Percentiles rank a stretch among this genome's conserved stretches.
Evolutionary conservation across 1,140 invertebrate genomes (phyloP).

Genomic region (Gryon sp.): DNA sequence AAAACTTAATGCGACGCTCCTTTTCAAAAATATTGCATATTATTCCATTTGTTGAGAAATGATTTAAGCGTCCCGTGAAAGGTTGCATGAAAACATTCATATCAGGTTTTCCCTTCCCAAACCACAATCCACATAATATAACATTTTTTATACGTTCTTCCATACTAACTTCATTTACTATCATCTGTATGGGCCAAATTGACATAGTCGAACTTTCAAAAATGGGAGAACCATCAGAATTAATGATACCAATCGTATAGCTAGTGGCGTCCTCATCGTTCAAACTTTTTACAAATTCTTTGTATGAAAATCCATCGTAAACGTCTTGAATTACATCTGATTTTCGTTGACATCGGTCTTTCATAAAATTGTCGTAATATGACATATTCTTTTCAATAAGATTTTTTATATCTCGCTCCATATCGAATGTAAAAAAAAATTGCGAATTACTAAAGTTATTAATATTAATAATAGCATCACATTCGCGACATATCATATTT

Average conservation of each 20-base stretch:
- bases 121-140: conserved; percentile 19
- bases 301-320: conserved; percentile 23
- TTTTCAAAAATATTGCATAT: background rate
- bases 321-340: background rate
- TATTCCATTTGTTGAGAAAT: conserved; percentile 8
- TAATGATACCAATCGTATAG: conserved; percentile 3
- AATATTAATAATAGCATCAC: background rate
- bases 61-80: too few relatives aligned
- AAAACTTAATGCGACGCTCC: conserved; percentile 3
- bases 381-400: background rate
- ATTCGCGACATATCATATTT: background rate
- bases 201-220: conserved; percentile 28
- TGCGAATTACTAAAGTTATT: background rate
- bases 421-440: background rate
- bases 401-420: background rate
- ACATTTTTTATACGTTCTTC: conserved; percentile 7
- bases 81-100: too few relatives aligned
- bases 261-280: background rate
- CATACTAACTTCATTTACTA: conserved; percentile 15
- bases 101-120: conserved; percentile 22
- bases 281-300: conserved; percentile 3
- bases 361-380: background rate
- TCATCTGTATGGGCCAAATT: conserved; percentile 26
- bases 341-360: background rate
- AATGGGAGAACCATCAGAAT: conserved; percentile 5